Evolutionary conservation across 2,797 vertebrate genomes (phyloP).

Genomic region (Eulemur rubriventer): DNA sequence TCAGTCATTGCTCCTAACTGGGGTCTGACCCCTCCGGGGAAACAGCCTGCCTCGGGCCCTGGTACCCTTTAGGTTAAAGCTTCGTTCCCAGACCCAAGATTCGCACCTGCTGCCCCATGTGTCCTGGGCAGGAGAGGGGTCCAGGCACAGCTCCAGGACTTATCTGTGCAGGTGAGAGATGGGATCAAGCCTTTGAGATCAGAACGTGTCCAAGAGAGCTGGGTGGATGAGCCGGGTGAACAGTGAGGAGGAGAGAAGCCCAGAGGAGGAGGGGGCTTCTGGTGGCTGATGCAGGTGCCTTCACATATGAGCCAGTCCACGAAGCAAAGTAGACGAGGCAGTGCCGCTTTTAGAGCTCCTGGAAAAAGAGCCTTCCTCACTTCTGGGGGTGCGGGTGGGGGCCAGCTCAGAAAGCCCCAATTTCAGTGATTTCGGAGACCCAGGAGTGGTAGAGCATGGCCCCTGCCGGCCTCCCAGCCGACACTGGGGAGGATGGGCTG

Average conservation of each 20-base stretch:
- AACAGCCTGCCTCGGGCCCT: not conserved
- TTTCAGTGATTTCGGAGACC: constrained; percentile 94
- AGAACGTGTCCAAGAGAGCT: not conserved
- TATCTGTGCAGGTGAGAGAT: not conserved
- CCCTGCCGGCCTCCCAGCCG: constrained; percentile 83
- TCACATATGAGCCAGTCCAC: constrained; percentile 36
- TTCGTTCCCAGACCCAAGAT: not conserved
- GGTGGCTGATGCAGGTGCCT: not conserved
- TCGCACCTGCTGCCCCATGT: not conserved
- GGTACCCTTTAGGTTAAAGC: not conserved
- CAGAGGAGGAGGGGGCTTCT: not conserved
- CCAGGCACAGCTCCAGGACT: not conserved
- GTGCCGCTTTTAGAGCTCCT: not conserved
- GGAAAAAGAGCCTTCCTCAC: not conserved
- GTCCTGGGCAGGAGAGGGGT: not conserved
- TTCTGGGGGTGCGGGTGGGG: not conserved
- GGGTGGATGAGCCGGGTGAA: not conserved
- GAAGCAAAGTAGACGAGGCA: constrained; percentile 70
- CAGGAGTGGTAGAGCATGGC: constrained; percentile 89
- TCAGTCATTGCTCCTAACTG: not conserved
- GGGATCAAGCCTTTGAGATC: not conserved
- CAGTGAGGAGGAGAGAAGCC: not conserved
- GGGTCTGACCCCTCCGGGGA: not conserved
- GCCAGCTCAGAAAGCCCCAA: constrained; percentile 92
- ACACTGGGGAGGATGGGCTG: constrained; percentile 74